Percentiles rank a stretch among this genome's conserved stretches.
phyloP scores from a whole-genome alignment of 2,888 invertebrate genomes.

The Cataglyphis livida region DNA sequence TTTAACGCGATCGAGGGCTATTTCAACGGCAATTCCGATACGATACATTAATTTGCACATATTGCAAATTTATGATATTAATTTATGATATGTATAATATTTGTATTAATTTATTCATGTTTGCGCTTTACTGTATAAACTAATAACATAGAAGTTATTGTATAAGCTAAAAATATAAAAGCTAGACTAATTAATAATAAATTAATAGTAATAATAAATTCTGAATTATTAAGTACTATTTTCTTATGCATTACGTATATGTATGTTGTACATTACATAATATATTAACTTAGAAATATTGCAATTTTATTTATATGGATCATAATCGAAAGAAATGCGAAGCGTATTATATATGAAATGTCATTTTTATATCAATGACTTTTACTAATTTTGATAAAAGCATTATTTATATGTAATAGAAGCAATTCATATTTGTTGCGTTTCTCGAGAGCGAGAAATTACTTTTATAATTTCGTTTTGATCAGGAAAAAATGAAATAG shows the following conservation, averaged over 20 bases:
- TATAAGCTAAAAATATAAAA: constrained; percentile 6
- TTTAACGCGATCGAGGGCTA: background rate
- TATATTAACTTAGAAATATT: background rate
- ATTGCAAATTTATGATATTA: constrained; percentile 10
- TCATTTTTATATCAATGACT: background rate
- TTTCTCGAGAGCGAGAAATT: background rate
- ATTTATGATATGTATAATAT: constrained; percentile 31
- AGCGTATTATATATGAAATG: constrained; percentile 8
- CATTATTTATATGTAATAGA: background rate
- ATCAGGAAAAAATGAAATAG: background rate
- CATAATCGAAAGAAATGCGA: background rate
- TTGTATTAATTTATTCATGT: constrained; percentile 25
- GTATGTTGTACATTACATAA: background rate
- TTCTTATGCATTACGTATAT: background rate
- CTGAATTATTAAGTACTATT: background rate
- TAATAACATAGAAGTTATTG: background rate
- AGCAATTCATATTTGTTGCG: background rate
- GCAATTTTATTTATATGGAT: background rate
- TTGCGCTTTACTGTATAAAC: constrained; percentile 17
- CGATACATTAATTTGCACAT: constrained; percentile 26
- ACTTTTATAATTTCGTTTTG: background rate
- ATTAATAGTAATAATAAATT: constrained; percentile 33
- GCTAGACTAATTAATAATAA: constrained; percentile 27
- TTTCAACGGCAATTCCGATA: background rate
- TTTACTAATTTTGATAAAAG: background rate